phyloP scores from a whole-genome alignment of 2,797 vertebrate species.

The Florisuga fusca region DNA sequence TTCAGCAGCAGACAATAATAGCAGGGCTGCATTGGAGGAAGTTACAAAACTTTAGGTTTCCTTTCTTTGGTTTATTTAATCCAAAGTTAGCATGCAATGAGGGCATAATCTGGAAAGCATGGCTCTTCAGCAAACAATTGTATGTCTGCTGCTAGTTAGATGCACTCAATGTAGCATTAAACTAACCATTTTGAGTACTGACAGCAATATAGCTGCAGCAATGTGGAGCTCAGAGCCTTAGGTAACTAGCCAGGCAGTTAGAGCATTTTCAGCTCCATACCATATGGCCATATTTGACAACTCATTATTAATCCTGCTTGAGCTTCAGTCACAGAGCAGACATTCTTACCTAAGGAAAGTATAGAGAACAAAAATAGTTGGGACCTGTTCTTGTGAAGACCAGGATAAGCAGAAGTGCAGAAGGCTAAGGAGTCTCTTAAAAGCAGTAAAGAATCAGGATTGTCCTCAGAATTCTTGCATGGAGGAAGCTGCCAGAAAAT shows the following conservation, averaged over 20 bases:
- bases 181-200: neutral
- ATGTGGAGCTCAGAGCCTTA: neutral
- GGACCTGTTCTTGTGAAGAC: neutral
- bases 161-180: neutral
- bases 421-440: neutral
- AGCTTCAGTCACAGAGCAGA: neutral
- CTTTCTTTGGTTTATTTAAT: slow-evolving; percentile 9
- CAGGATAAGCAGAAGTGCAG: neutral
- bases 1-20: slow-evolving; percentile 53
- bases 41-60: neutral
- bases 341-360: neutral
- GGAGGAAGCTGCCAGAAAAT: neutral
- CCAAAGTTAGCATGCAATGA: neutral
- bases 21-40: slow-evolving; percentile 24
- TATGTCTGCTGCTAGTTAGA: neutral
- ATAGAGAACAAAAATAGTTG: neutral
- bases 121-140: neutral
- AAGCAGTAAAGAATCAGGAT: neutral
- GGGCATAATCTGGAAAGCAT: neutral
- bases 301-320: neutral
- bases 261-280: neutral
- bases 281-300: neutral
- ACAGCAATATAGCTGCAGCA: neutral
- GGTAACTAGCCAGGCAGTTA: neutral
- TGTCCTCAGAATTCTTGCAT: neutral